These are phyloP conservation scores for Lagria hirta DNA, from an alignment of 2,888 invertebrate genomes.

Conservation along the genomic window DNA sequence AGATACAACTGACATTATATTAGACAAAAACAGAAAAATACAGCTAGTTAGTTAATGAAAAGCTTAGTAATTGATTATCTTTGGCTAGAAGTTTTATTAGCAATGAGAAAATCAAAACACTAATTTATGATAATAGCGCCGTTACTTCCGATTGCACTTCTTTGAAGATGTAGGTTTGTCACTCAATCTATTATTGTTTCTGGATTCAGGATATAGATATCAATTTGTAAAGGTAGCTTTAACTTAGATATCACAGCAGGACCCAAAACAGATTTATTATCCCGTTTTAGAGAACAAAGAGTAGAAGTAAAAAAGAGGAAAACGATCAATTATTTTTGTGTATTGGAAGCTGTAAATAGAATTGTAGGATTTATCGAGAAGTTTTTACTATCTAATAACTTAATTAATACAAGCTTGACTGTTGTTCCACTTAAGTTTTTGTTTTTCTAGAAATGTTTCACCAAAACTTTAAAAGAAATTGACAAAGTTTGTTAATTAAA, in stretches of 20 bases:
- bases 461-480: conserved; percentile 27
- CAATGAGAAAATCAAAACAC: no score
- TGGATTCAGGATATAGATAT: conserved; percentile 15
- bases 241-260: conserved; percentile 15
- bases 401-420: conserved; percentile 28
- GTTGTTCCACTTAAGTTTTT: conserved; percentile 24
- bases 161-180: no score
- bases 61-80: no score
- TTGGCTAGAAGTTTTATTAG: no score
- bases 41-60: no score
- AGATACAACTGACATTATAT: no score
- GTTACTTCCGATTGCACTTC: no score
- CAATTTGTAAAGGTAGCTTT: conserved; percentile 17
- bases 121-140: no score
- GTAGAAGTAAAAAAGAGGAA: conserved; percentile 9
- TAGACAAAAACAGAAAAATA: no score
- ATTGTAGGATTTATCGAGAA: conserved; percentile 17
- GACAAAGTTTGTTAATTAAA: conserved; percentile 29
- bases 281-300: conserved; percentile 8
- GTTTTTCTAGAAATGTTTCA: conserved; percentile 21
- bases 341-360: conserved; percentile 13
- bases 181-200: conserved; percentile 12
- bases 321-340: conserved; percentile 16
- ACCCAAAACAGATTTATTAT: conserved; percentile 18
- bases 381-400: conserved; percentile 27